These are phyloP conservation scores for Datnioides undecimradiatus DNA, from an alignment of 2,113 vertebrate genomes.

Conservation along the genomic window DNA sequence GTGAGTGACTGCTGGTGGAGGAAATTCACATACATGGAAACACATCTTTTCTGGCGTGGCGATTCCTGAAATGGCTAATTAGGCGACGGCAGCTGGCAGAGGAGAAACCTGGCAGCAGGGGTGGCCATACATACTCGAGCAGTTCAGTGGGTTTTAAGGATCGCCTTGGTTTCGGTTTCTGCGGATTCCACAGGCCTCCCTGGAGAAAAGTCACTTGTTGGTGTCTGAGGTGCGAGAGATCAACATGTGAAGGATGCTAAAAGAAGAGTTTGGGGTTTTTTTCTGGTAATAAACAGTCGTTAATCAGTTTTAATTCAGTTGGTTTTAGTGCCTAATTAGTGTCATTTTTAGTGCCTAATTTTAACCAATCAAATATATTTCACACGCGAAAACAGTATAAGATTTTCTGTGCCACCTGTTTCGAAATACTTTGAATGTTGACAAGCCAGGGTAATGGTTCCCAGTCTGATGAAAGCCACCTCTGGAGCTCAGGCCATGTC, in stretches of 20 bases:
- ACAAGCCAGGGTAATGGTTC: too few relatives aligned
- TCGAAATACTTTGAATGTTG: background rate
- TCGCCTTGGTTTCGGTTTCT: slow-evolving; percentile 54
- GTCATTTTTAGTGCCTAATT: background rate
- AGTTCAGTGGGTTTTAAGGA: slow-evolving; percentile 30
- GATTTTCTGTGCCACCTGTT: background rate
- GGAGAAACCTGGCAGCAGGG: slow-evolving; percentile 58
- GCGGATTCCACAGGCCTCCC: slow-evolving; percentile 12
- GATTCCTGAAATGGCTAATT: slow-evolving; percentile 81
- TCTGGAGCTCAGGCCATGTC: too few relatives aligned
- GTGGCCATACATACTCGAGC: slow-evolving; percentile 55
- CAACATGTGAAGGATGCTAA: slow-evolving; percentile 16
- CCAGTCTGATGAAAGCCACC: too few relatives aligned
- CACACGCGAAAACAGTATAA: background rate
- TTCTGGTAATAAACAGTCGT: background rate
- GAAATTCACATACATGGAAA: slow-evolving; percentile 78
- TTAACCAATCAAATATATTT: background rate
- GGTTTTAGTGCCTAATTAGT: background rate
- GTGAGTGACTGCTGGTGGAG: slow-evolving; percentile 63
- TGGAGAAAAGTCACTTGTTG: slow-evolving; percentile 12
- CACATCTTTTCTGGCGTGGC: slow-evolving; percentile 76
- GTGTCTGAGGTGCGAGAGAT: slow-evolving; percentile 19
- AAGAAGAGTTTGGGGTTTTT: slow-evolving; percentile 14
- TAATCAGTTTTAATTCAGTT: background rate
- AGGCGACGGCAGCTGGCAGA: slow-evolving; percentile 76